These are phyloP conservation scores for Apamea epomidion DNA, from an alignment of 2,888 invertebrate genomes.

Conservation along the genomic window DNA sequence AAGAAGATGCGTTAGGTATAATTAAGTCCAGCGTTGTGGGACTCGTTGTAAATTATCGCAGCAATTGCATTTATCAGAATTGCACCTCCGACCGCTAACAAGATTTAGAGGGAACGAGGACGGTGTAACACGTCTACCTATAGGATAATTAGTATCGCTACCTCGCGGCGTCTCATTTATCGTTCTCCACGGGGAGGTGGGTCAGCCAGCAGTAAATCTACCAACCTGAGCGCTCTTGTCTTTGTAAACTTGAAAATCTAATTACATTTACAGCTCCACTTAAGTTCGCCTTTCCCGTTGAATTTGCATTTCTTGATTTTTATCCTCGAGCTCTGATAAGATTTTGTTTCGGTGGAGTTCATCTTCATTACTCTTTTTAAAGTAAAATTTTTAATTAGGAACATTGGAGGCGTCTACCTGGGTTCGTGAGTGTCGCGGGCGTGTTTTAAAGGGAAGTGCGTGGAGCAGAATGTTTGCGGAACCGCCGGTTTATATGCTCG, in stretches of 20 bases:
- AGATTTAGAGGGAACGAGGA: slow-evolving; percentile 84
- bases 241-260: slow-evolving; percentile 90
- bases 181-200: slow-evolving; percentile 87
- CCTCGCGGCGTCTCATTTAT: slow-evolving; percentile 89
- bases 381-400: slow-evolving; percentile 66
- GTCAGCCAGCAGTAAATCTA: slow-evolving; percentile 90
- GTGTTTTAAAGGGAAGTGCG: slow-evolving; percentile 73
- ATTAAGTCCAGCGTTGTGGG: slow-evolving; percentile 66
- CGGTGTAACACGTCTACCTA: slow-evolving; percentile 83
- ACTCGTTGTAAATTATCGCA: slow-evolving; percentile 74
- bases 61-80: slow-evolving; percentile 82
- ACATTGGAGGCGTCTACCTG: slow-evolving; percentile 63
- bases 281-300: slow-evolving; percentile 85
- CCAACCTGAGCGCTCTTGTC: slow-evolving; percentile 89
- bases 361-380: slow-evolving; percentile 72
- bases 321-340: slow-evolving; percentile 80
- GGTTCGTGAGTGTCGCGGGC: slow-evolving; percentile 57
- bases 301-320: slow-evolving; percentile 88
- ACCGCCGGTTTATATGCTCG: slow-evolving; percentile 82
- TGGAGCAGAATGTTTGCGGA: slow-evolving; percentile 79
- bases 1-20: slow-evolving; percentile 66
- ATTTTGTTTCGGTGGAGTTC: slow-evolving; percentile 75
- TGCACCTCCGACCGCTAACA: slow-evolving; percentile 84
- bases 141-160: slow-evolving; percentile 90
- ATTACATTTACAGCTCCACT: slow-evolving; percentile 89